phyloP scores from a whole-genome alignment of 2,797 vertebrate genomes.

The Odontamblyopus rebecca region DNA sequence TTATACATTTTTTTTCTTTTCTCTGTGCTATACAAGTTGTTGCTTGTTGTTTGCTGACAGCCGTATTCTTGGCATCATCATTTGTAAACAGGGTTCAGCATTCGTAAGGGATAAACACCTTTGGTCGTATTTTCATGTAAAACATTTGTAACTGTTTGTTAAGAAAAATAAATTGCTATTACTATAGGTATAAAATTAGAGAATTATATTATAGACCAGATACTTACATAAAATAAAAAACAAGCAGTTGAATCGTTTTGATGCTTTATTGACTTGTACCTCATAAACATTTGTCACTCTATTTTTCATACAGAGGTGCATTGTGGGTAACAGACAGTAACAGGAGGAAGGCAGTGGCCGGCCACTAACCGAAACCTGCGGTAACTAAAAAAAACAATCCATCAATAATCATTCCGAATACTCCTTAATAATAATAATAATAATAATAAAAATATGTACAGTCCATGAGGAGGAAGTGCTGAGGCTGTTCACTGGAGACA shows the following conservation, averaged over 20 bases:
- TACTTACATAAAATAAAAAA: neutral
- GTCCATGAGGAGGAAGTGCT: conserved; percentile 29
- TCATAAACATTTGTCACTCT: conserved; percentile 73
- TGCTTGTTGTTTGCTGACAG: no score
- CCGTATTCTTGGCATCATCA: no score
- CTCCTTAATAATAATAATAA: conserved; percentile 43
- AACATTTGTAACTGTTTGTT: no score
- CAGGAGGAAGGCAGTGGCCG: conserved; percentile 77
- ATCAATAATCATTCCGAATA: conserved; percentile 37
- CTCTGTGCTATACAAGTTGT: no score
- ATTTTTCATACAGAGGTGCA: conserved; percentile 70
- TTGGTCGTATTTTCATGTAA: no score
- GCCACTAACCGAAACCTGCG: conserved; percentile 77
- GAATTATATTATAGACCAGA: neutral
- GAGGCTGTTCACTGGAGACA: conserved; percentile 2
- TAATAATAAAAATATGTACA: conserved; percentile 56
- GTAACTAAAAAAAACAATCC: conserved; percentile 38
- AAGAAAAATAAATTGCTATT: no score
- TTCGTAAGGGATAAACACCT: no score
- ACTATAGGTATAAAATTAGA: neutral
- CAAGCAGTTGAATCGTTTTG: conserved; percentile 24
- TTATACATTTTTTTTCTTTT: no score
- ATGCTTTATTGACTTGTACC: conserved; percentile 62
- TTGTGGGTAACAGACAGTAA: conserved; percentile 73
- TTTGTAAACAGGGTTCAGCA: no score